Percentiles rank a stretch among this genome's conserved stretches.
Conservation (phyloP, 2,888 invertebrate genomes). For the Andricus curvator region DNA sequence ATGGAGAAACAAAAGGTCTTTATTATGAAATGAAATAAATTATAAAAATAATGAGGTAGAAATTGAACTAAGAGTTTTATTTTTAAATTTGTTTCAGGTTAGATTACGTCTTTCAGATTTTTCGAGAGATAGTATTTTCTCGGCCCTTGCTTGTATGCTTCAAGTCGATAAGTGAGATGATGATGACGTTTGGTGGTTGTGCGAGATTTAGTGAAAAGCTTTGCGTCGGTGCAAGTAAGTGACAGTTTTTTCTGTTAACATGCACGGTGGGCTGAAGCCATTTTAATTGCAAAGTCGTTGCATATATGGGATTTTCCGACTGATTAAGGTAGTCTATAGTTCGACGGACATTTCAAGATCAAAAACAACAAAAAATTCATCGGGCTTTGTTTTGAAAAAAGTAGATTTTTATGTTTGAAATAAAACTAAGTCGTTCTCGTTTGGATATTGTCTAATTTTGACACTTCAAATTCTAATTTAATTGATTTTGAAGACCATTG, state of each 20-base stretch:
- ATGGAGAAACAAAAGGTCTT: neutral
- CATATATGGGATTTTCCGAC: too few species aligned
- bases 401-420: too few species aligned
- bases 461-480: too few species aligned
- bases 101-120: conserved; percentile 66
- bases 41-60: neutral
- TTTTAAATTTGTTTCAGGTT: conserved; percentile 59
- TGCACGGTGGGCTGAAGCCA: too few species aligned
- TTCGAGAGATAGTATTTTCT: conserved; percentile 72
- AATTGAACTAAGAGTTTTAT: neutral
- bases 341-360: too few species aligned
- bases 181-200: conserved; percentile 65
- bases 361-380: too few species aligned
- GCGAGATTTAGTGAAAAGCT: conserved; percentile 61
- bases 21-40: neutral
- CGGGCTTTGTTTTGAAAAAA: too few species aligned
- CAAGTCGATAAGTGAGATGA: conserved; percentile 62
- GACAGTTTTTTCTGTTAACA: conserved; percentile 2
- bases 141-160: conserved; percentile 71
- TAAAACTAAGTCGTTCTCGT: too few species aligned
- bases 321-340: too few species aligned
- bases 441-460: too few species aligned
- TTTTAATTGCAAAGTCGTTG: too few species aligned
- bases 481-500: too few species aligned
- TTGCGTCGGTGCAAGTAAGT: conserved; percentile 66